Evolutionary conservation across 2,113 vertebrate genomes (phyloP), one percentile per base, ranked within the genome.

Genomic region (Myxocyprinus asiaticus): DNA sequence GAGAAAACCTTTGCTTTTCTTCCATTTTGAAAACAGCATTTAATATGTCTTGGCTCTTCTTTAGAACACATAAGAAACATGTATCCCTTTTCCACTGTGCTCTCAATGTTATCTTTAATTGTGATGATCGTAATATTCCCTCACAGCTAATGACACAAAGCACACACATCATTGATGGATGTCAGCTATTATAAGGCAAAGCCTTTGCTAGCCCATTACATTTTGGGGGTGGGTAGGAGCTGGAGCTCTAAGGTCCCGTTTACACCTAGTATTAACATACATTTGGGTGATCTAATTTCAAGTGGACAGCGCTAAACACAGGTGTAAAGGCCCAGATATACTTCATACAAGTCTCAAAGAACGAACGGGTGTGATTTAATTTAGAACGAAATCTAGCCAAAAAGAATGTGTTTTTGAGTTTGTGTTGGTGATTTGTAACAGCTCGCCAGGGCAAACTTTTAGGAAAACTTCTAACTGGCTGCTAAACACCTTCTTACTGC

Each of bases 91-190:
- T 6, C 53, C 62, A 42, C 69, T 44, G 68, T 68, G 45, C 55
- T 67, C 71, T 63, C 63, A 68, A 59, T 77, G 68, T 62, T 74
- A 84, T 79, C 70, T 73, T 51, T 61, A 62, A 59, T 45, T 81
- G 69, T 79, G 61, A 76, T 42, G 82, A 72, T 65, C 76, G 71
- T 33, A 78, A 53, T 77, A 67, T 81, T 85, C 82, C 69, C 75
- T 83, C 75, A 76, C 61, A 67, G 76, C 66, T 76, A 79, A 53
- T 81, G 79, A 81, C 84, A 79, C 61, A 67, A 78, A 74, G 78
- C 70, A 12, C 70, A 83, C 65, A 84, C 82, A 76, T 79, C 64
- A 76, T n/a, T 84, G 82, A 86, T 86, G 82, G 75, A 86, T 80
- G 81, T 70, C 70, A 75, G 76, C 82, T 79, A 86, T 84, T 86